These are phyloP conservation scores for Margarornis squamiger DNA, from an alignment of 2,797 vertebrate species.

Conservation along the genomic window DNA sequence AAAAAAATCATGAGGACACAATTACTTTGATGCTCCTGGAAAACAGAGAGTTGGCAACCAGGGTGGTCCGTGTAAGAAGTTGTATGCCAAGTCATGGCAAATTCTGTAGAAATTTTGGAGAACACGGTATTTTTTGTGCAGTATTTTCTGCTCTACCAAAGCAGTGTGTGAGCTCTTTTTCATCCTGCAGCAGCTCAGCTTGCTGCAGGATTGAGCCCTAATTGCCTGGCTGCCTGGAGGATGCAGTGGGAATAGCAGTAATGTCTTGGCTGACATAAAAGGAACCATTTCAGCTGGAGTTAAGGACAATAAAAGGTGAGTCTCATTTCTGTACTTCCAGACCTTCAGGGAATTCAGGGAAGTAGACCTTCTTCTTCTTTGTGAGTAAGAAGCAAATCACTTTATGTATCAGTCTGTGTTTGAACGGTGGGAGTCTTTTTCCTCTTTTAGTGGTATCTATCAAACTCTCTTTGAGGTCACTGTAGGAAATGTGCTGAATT, in stretches of 20 bases:
- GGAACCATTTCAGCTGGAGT: neutral
- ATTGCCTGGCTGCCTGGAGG: constrained; percentile 4
- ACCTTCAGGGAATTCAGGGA: neutral
- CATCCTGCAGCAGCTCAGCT: neutral
- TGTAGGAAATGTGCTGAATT: neutral
- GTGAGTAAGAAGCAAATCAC: neutral
- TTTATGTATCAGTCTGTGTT: neutral
- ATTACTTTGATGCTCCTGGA: neutral
- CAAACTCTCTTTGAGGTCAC: neutral
- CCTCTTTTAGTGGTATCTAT: neutral
- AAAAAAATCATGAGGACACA: neutral
- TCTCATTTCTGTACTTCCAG: neutral
- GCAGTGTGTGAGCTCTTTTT: neutral
- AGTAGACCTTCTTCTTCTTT: neutral
- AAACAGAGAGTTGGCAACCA: neutral
- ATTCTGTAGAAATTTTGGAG: neutral
- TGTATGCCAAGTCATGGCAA: neutral
- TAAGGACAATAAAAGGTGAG: constrained; percentile 41
- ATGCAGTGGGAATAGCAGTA: constrained; percentile 18
- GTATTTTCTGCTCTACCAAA: neutral
- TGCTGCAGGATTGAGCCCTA: constrained; percentile 19
- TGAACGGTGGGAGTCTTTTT: neutral
- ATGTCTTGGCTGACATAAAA: constrained; percentile 34
- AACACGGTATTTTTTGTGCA: neutral
- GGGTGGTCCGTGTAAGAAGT: neutral